Evolutionary conservation across 2,888 invertebrate species (phyloP).

Genomic region (Nymphalis urticae): DNA sequence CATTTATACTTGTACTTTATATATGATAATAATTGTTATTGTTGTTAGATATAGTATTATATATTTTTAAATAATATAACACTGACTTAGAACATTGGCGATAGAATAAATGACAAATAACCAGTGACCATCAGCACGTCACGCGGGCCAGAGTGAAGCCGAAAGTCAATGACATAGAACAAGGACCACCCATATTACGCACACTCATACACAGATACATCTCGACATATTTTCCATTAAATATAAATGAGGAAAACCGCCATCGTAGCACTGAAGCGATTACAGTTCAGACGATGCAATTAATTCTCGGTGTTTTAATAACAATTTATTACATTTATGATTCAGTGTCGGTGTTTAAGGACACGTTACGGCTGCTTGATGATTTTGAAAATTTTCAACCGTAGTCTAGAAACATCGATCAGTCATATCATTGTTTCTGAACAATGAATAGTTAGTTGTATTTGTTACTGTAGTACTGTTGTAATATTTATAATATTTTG

Average conservation of each 20-base stretch:
- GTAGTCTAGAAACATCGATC: neutral
- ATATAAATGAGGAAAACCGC: slow-evolving; percentile 27
- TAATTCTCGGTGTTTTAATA: slow-evolving; percentile 40
- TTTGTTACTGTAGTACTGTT: neutral
- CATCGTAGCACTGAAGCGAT: slow-evolving; percentile 19
- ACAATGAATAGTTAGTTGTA: neutral
- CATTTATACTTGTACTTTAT: too few species aligned
- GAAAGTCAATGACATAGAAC: too few species aligned
- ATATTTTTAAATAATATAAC: too few species aligned
- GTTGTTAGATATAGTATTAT: too few species aligned
- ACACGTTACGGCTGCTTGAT: slow-evolving; percentile 21
- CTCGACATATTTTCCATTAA: slow-evolving; percentile 15
- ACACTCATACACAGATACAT: neutral
- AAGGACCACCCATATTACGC: neutral
- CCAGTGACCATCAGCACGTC: too few species aligned
- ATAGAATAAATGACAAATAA: too few species aligned
- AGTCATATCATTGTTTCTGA: neutral
- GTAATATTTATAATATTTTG: too few species aligned
- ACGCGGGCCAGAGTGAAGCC: too few species aligned
- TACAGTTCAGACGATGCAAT: slow-evolving; percentile 27
- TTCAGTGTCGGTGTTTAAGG: slow-evolving; percentile 38
- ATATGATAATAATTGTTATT: too few species aligned
- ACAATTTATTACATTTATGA: slow-evolving; percentile 41
- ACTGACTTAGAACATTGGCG: too few species aligned
- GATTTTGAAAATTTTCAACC: slow-evolving; percentile 1